phyloP scores from a whole-genome alignment of 2,113 vertebrate genomes.

The Marcusenius ussheri region DNA sequence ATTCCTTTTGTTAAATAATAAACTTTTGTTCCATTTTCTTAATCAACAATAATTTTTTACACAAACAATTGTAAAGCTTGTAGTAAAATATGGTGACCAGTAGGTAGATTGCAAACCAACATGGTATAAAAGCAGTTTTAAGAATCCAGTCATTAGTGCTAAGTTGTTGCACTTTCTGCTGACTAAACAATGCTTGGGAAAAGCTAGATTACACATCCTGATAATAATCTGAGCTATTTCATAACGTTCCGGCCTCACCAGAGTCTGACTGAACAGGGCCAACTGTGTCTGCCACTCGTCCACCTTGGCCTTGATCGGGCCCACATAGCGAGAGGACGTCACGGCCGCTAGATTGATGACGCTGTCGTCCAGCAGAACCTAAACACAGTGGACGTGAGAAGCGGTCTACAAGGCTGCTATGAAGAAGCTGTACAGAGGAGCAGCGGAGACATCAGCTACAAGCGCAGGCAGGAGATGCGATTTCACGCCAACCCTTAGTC shows the following conservation, averaged over 20 bases:
- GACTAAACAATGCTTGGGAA: too few species aligned
- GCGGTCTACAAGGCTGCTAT: too few species aligned
- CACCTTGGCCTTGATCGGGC: slow-evolving; percentile 62
- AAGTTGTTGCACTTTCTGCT: too few species aligned
- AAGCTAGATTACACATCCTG: too few species aligned
- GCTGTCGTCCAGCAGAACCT: slow-evolving; percentile 73
- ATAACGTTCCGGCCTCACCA: slow-evolving; percentile 52
- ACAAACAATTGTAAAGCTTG: neutral
- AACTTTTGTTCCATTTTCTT: neutral
- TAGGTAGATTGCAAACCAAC: too few species aligned
- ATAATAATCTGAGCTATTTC: too few species aligned
- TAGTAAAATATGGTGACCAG: neutral
- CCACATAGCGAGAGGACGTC: slow-evolving; percentile 66
- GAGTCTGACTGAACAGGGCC: slow-evolving; percentile 67
- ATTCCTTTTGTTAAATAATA: neutral
- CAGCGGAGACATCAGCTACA: neutral
- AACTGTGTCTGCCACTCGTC: slow-evolving; percentile 67
- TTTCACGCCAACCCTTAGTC: neutral
- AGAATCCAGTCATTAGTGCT: too few species aligned
- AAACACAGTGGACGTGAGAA: neutral
- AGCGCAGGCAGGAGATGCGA: neutral
- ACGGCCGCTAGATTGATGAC: slow-evolving; percentile 66
- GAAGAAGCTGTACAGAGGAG: neutral
- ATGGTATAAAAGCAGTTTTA: too few species aligned
- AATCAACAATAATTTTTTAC: neutral